Percentiles rank a stretch among this genome's conserved stretches.
phyloP scores from a whole-genome alignment of 2,888 invertebrate genomes.

The Nasonia oneida region DNA sequence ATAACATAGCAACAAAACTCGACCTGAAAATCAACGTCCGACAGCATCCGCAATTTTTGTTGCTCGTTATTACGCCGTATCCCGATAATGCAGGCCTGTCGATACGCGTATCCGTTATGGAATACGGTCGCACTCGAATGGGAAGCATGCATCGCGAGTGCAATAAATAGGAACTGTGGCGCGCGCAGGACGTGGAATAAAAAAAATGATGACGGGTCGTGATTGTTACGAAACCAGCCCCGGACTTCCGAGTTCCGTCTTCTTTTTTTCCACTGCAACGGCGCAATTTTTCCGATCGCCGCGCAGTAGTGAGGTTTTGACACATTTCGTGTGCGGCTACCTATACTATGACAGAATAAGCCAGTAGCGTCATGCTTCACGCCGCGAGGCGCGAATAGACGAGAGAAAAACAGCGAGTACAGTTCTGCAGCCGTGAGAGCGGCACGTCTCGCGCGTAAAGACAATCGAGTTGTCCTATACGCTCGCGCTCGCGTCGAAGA shows the following conservation, averaged over 20 bases:
- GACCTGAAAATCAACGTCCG: conserved; percentile 16
- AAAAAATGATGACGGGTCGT: conserved; percentile 41
- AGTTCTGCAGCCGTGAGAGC: conserved; percentile 51
- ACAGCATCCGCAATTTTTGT: neutral
- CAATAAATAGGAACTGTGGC: conserved; percentile 17
- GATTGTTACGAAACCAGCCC: conserved; percentile 43
- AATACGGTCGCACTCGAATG: neutral
- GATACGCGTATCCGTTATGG: conserved; percentile 10
- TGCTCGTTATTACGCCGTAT: no score
- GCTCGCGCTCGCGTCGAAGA: neutral
- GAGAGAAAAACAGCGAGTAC: conserved; percentile 14
- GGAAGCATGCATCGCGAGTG: conserved; percentile 19
- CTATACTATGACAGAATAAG: neutral
- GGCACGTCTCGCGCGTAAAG: conserved; percentile 61
- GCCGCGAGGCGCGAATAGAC: neutral
- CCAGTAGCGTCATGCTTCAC: neutral
- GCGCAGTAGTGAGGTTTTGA: neutral
- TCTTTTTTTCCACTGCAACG: neutral
- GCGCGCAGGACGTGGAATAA: conserved; percentile 5
- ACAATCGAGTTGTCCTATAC: conserved; percentile 54
- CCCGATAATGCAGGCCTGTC: conserved; percentile 4
- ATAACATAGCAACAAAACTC: neutral
- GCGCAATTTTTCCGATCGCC: neutral
- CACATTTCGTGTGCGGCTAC: neutral
- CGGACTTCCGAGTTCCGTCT: conserved; percentile 50